phyloP scores from a whole-genome alignment of 1,140 invertebrate genomes.

The Drosophila repleta region DNA sequence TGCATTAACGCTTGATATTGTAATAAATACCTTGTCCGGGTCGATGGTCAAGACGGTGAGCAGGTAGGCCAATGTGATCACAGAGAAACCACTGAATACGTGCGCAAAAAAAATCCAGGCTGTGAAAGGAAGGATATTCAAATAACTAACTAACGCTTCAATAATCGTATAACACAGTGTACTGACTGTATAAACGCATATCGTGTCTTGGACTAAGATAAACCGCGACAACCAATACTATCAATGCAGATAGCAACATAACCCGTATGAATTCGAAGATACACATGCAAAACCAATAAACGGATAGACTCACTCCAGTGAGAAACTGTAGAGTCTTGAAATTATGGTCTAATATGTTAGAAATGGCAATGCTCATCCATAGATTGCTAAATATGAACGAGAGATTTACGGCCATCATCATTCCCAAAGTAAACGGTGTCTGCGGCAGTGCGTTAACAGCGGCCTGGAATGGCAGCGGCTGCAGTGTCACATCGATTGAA shows the following conservation, averaged over 20 bases:
- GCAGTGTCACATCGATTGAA: slow-evolving; percentile 54
- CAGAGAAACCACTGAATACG: slow-evolving; percentile 10
- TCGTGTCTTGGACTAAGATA: slow-evolving; percentile 41
- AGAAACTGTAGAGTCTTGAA: slow-evolving; percentile 57
- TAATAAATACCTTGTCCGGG: slow-evolving; percentile 20
- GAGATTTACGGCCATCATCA: slow-evolving; percentile 35
- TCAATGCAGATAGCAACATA: rapidly evolving
- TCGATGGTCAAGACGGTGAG: slow-evolving; percentile 4
- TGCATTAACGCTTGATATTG: slow-evolving; percentile 8
- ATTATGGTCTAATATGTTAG: slow-evolving; percentile 15
- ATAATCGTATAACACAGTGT: background rate
- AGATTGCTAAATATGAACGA: slow-evolving; percentile 33
- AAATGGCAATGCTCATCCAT: slow-evolving; percentile 22
- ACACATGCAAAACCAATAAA: background rate
- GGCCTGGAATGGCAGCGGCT: slow-evolving; percentile 36
- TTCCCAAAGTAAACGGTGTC: slow-evolving; percentile 25
- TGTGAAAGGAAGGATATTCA: slow-evolving; percentile 2
- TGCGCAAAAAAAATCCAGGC: slow-evolving; percentile 24
- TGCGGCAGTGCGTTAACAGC: slow-evolving; percentile 32
- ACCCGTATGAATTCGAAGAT: background rate
- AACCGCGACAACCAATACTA: slow-evolving; percentile 3
- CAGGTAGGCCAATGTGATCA: slow-evolving; percentile 35
- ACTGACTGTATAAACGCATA: slow-evolving; percentile 24
- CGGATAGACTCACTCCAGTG: slow-evolving; percentile 24
- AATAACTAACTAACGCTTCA: background rate